Evolutionary conservation across 2,888 invertebrate genomes (phyloP).

Genomic region (Morpho achilles): DNA sequence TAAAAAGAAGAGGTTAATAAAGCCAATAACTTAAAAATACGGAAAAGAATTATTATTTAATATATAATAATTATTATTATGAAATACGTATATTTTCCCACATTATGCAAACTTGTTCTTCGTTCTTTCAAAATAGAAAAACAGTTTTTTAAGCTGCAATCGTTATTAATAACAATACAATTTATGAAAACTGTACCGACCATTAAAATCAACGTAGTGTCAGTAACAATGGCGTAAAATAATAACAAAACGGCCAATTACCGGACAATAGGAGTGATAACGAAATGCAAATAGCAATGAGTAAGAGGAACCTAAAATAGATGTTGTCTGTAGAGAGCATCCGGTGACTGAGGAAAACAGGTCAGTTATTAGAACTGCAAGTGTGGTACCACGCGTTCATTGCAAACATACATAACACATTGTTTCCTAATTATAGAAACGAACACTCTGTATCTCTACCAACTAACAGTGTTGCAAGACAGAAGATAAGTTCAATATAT

Average conservation of each 20-base stretch:
- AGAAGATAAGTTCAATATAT: no score
- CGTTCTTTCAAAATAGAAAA: constrained; percentile 5
- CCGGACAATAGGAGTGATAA: constrained; percentile 25
- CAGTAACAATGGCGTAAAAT: constrained; percentile 12
- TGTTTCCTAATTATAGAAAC: no score
- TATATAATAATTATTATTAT: neutral
- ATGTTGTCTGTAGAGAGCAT: constrained; percentile 37
- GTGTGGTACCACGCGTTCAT: constrained; percentile 27
- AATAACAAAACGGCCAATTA: constrained; percentile 25
- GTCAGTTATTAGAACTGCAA: constrained; percentile 47
- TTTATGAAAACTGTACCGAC: constrained; percentile 9
- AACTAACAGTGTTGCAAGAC: no score
- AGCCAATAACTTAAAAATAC: no score
- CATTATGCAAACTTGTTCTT: constrained; percentile 1
- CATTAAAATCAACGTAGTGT: constrained; percentile 18
- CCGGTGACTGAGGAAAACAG: constrained; percentile 46
- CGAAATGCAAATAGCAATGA: constrained; percentile 29
- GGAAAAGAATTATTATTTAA: no score
- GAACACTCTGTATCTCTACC: no score
- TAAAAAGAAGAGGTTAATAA: no score
- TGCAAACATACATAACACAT: constrained; percentile 10
- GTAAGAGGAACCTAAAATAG: constrained; percentile 31
- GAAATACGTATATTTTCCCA: neutral
- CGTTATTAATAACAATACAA: constrained; percentile 11
- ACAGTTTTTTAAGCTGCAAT: constrained; percentile 1